Evolutionary conservation across 2,113 vertebrate species (phyloP).

Genomic region (Tympanuchus pallidicinctus): DNA sequence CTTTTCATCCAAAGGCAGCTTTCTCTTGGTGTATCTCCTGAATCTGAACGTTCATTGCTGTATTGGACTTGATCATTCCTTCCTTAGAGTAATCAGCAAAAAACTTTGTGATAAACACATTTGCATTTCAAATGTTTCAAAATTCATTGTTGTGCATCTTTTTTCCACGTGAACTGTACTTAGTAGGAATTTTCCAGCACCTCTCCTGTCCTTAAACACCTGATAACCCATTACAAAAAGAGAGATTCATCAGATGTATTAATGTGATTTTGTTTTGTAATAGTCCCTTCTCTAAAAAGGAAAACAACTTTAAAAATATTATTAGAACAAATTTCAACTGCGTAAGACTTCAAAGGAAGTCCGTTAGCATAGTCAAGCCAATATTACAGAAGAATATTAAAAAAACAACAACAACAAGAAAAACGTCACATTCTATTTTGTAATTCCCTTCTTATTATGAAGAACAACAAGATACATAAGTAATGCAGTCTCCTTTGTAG

Average conservation of each 20-base stretch:
- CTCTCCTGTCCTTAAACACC: not conserved
- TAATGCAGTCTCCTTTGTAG: not conserved
- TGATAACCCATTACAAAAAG: not conserved
- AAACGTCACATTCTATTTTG: not conserved
- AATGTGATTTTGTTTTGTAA: not conserved
- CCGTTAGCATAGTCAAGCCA: not conserved
- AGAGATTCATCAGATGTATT: not conserved
- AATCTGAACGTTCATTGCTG: not conserved
- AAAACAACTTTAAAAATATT: not conserved
- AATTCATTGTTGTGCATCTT: not conserved
- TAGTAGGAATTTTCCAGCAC: not conserved
- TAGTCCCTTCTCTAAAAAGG: not conserved
- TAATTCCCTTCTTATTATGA: not conserved
- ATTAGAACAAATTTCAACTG: not conserved
- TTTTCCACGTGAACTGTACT: not conserved
- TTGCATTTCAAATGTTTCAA: not conserved
- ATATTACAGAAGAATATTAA: not conserved
- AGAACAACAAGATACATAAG: not conserved
- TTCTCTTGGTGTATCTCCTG: not conserved
- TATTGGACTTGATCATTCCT: not conserved
- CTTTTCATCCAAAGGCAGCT: not conserved
- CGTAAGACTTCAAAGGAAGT: not conserved
- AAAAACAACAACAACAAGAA: not conserved
- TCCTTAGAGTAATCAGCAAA: not conserved
- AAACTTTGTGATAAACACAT: not conserved